Percentiles rank a stretch among this genome's conserved stretches.
Evolutionary conservation across 1,140 invertebrate genomes (phyloP).

Genomic region (Musca vetustissima): DNA sequence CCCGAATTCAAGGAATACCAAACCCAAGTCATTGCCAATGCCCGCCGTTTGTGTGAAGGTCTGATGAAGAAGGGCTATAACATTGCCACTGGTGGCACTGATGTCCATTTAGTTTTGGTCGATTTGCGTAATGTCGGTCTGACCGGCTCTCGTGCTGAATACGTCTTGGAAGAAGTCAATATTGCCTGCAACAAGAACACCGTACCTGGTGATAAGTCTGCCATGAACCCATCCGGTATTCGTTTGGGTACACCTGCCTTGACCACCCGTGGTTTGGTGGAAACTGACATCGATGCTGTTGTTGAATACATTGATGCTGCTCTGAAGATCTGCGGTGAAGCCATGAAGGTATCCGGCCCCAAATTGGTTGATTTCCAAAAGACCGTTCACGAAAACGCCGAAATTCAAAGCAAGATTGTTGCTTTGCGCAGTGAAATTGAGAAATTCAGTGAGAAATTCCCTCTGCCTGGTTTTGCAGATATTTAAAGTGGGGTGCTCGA

Average conservation of each 20-base stretch:
- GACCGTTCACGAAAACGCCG: constrained; percentile 64
- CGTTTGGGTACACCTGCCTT: constrained; percentile 92
- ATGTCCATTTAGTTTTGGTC: constrained; percentile 80
- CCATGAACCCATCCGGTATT: constrained; percentile 91
- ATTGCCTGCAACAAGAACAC: constrained; percentile 99
- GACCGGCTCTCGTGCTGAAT: constrained; percentile 84
- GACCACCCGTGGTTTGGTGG: constrained; percentile 88
- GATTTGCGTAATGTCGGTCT: constrained; percentile 76
- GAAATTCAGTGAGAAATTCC: constrained; percentile 75
- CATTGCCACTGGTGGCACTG: constrained; percentile 80
- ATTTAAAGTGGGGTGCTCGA: constrained; percentile 12
- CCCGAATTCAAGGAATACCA: constrained; percentile 87
- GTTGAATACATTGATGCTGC: constrained; percentile 86
- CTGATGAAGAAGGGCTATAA: constrained; percentile 70
- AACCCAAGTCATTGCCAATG: constrained; percentile 82
- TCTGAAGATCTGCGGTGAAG: constrained; percentile 69
- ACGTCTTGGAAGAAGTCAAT: constrained; percentile 83
- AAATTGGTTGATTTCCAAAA: constrained; percentile 85
- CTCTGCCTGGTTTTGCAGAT: constrained; percentile 71
- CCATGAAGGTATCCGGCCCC: constrained; percentile 69
- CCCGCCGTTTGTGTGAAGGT: constrained; percentile 66
- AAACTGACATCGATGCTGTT: constrained; percentile 83
- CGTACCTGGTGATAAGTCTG: constrained; percentile 93
- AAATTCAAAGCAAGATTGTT: constrained; percentile 65
- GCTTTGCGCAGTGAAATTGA: constrained; percentile 71